A percentile compares a stretch with the other conserved stretches of the same genome.
phyloP scores from a whole-genome alignment of 2,888 invertebrate species.

The Chorisops tibialis region DNA sequence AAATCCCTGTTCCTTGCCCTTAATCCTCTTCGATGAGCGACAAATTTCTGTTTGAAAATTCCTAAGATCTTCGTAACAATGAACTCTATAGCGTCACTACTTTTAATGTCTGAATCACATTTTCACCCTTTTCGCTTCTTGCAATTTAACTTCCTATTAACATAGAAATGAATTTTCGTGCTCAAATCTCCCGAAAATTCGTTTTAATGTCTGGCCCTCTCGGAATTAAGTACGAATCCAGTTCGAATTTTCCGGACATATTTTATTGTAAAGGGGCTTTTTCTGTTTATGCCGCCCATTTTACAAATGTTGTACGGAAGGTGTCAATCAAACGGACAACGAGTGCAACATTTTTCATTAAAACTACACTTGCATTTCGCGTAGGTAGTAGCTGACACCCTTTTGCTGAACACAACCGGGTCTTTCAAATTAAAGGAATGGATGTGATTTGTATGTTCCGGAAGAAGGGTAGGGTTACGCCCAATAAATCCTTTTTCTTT shows the following conservation, averaged over 20 bases:
- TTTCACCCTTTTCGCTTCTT: background rate
- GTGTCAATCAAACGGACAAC: conserved; percentile 22
- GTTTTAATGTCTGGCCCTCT: conserved; percentile 13
- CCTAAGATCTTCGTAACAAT: too few species aligned
- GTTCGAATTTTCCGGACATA: too few species aligned
- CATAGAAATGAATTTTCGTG: conserved; percentile 25
- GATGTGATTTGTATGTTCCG: background rate
- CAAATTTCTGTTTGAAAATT: too few species aligned
- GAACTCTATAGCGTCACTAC: too few species aligned
- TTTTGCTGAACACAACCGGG: background rate
- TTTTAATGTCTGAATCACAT: too few species aligned
- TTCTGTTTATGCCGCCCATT: conserved; percentile 1
- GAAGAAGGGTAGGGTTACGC: conserved; percentile 8
- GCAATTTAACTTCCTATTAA: conserved; percentile 24
- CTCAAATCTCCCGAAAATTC: conserved; percentile 11
- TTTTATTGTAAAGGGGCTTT: conserved; percentile 7
- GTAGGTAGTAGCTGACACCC: conserved; percentile 10
- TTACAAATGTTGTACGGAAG: conserved; percentile 8
- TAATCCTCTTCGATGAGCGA: too few species aligned
- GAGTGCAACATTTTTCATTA: conserved; percentile 20
- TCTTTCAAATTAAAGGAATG: conserved; percentile 7
- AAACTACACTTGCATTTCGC: conserved; percentile 10
- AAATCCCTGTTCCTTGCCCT: too few species aligned
- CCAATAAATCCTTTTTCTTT: conserved; percentile 20
- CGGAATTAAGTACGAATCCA: conserved; percentile 7